Conservation (phyloP, 1,140 invertebrate genomes). For the Anastatus disparis region DNA sequence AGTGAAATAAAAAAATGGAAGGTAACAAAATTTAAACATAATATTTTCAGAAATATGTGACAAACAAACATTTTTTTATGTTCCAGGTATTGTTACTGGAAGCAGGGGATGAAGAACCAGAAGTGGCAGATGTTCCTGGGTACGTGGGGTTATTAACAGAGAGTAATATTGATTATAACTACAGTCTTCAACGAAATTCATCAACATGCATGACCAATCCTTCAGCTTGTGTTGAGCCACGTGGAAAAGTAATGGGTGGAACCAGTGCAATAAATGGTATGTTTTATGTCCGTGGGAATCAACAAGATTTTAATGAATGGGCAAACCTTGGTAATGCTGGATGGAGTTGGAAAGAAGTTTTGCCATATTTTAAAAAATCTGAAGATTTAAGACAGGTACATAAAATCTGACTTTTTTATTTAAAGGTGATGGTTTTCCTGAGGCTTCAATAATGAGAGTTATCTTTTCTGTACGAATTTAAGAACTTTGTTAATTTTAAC, state of each 20-base stretch:
- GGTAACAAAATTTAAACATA: no score
- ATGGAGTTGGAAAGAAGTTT: slow-evolving; percentile 10
- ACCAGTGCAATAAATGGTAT: not conserved
- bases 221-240: not conserved
- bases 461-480: not conserved
- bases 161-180: not conserved
- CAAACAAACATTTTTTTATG: not conserved
- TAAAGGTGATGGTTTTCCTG: not conserved
- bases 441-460: not conserved
- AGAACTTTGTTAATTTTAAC: not conserved
- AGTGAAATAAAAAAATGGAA: slow-evolving; percentile 23
- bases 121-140: not conserved
- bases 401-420: not conserved
- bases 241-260: slow-evolving; percentile 20
- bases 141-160: not conserved
- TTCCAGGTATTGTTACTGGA: slow-evolving; percentile 22
- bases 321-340: not conserved
- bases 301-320: slow-evolving; percentile 11
- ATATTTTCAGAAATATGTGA: no score
- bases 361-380: slow-evolving; percentile 23
- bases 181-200: not conserved
- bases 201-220: not conserved
- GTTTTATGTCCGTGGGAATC: not conserved
- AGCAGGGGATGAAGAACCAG: slow-evolving; percentile 20
- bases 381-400: slow-evolving; percentile 47